Evolutionary conservation across 2,113 vertebrate species (phyloP).

Genomic region (Ploceus nigricollis): DNA sequence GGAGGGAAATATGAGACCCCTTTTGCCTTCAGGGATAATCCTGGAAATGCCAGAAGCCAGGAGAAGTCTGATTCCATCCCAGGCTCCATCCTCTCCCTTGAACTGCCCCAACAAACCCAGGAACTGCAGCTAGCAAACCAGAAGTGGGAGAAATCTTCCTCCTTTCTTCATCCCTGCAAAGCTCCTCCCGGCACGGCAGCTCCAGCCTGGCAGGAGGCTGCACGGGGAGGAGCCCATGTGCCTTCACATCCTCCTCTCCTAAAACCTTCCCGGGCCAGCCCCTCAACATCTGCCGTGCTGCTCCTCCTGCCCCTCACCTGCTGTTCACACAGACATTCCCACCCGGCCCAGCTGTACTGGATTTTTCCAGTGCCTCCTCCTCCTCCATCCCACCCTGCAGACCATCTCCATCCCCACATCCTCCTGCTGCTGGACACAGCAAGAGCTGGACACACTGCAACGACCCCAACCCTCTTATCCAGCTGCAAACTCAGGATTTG

Average conservation of each 20-base stretch:
- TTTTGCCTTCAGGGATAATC: neutral
- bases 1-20: neutral
- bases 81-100: neutral
- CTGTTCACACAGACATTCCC: conserved; percentile 8
- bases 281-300: neutral
- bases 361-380: neutral
- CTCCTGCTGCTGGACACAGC: accelerated
- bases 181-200: neutral
- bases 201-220: neutral
- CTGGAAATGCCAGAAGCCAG: neutral
- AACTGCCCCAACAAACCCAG: neutral
- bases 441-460: neutral
- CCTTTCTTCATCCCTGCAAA: neutral
- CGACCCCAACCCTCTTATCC: neutral
- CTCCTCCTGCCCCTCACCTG: conserved; percentile 29
- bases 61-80: neutral
- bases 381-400: neutral
- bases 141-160: neutral
- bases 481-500: neutral
- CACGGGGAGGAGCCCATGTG: neutral
- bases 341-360: neutral
- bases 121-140: neutral
- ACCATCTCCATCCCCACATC: neutral
- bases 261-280: neutral
- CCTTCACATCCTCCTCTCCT: neutral